A percentile compares a stretch with the other conserved stretches of the same genome.
These are phyloP conservation scores for Etheostoma nigrum DNA, from an alignment of 2,797 vertebrate species.

Conservation along the genomic window DNA sequence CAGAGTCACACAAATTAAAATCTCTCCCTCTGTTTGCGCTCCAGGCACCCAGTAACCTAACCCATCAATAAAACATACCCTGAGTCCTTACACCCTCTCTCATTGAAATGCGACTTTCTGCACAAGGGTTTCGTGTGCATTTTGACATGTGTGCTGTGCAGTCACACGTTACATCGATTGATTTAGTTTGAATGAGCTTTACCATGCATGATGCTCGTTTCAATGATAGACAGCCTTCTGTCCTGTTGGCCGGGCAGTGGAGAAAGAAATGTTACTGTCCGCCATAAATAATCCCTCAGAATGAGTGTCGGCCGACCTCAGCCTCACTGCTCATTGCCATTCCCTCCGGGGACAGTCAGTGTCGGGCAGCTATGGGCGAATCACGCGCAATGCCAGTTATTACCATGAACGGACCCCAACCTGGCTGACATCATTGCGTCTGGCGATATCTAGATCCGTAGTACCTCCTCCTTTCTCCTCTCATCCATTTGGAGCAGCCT, in stretches of 20 bases:
- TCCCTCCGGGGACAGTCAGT: constrained; percentile 18
- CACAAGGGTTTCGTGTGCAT: neutral
- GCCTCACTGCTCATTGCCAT: constrained; percentile 55
- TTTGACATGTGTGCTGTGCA: neutral
- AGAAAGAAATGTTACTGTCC: constrained; percentile 32
- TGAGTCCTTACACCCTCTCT: neutral
- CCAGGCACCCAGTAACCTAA: neutral
- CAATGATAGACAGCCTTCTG: neutral
- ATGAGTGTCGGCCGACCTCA: constrained; percentile 52
- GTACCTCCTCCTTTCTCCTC: constrained; percentile 69
- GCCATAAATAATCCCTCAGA: constrained; percentile 36
- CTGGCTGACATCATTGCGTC: constrained; percentile 88
- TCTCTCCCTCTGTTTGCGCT: neutral
- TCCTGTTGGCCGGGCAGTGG: constrained; percentile 4
- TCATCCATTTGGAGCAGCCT: constrained; percentile 74
- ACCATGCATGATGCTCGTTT: neutral
- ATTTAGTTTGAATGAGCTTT: neutral
- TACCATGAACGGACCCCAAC: constrained; percentile 56
- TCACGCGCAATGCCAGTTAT: constrained; percentile 55
- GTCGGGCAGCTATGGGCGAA: constrained; percentile 30
- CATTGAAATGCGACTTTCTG: constrained; percentile 29
- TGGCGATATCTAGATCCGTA: constrained; percentile 74
- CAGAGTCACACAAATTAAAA: constrained; percentile 66
- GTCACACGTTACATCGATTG: neutral
- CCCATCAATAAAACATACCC: constrained; percentile 17